A percentile compares a stretch with the other conserved stretches of the same genome.
Conservation (phyloP, 2,797 vertebrate species). For the Threskiornis aethiopicus region DNA sequence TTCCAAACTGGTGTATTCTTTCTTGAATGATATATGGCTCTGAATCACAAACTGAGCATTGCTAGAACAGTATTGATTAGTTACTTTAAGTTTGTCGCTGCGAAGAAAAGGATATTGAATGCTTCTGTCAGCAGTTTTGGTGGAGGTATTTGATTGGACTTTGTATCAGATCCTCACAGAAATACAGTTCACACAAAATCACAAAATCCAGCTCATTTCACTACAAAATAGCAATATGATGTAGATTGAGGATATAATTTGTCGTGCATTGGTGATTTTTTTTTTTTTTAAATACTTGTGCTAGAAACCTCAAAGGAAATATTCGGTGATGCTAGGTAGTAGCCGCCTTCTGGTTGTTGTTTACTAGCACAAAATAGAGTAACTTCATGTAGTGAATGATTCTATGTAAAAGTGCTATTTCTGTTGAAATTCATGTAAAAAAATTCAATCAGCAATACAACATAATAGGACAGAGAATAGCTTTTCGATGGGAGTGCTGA, state of each 20-base stretch:
- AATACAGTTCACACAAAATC: not conserved
- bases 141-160: not conserved
- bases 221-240: not conserved
- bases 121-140: not conserved
- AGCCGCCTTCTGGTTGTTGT: not conserved
- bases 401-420: not conserved
- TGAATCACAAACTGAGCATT: not conserved
- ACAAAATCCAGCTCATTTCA: not conserved
- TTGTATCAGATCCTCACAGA: not conserved
- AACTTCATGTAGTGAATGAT: not conserved
- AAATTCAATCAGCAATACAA: not conserved
- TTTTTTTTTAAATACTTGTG: not conserved
- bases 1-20: not conserved
- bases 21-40: not conserved
- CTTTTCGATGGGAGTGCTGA: not conserved
- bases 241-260: not conserved
- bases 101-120: not conserved
- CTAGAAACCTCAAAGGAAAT: not conserved
- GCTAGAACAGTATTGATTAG: not conserved
- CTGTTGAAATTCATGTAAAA: not conserved
- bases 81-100: not conserved
- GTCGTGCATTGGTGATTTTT: not conserved
- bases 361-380: not conserved
- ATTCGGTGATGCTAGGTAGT: not conserved
- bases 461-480: not conserved